Percentiles rank a stretch among this genome's conserved stretches.
These are phyloP conservation scores for Gadus macrocephalus DNA, from an alignment of 2,113 vertebrate species.

Conservation along the genomic window DNA sequence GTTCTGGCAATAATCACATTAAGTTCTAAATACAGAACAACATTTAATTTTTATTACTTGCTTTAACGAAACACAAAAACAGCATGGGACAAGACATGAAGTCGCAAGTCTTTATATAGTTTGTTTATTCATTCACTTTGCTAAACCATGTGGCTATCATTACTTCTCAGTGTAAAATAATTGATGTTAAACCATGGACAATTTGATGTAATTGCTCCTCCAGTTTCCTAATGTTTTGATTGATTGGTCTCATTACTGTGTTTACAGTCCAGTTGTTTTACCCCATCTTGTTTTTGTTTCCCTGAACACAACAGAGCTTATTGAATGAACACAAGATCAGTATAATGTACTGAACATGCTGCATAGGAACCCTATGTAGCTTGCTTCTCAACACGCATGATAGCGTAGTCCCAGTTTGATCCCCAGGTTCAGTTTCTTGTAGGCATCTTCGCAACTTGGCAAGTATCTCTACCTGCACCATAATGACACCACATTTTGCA, in stretches of 20 bases:
- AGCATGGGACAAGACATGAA: neutral
- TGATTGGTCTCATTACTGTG: conserved; percentile 54
- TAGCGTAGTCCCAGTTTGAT: too few species aligned
- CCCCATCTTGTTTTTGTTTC: conserved; percentile 21
- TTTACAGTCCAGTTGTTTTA: conserved; percentile 36
- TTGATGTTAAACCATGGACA: conserved; percentile 44
- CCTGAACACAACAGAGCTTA: conserved; percentile 11
- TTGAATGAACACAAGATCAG: too few species aligned
- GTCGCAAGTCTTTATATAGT: conserved; percentile 15
- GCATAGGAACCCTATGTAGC: too few species aligned
- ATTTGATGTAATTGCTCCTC: conserved; percentile 50
- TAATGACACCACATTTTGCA: too few species aligned
- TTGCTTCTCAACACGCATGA: too few species aligned
- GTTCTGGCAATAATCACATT: neutral
- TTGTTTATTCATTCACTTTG: conserved; percentile 26
- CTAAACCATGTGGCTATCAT: conserved; percentile 49
- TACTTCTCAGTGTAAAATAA: conserved; percentile 52
- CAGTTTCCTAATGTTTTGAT: conserved; percentile 52
- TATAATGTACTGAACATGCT: neutral
- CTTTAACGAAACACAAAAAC: neutral
- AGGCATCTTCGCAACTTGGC: too few species aligned
- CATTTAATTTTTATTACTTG: neutral
- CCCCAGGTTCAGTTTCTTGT: too few species aligned
- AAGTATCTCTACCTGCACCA: too few species aligned
- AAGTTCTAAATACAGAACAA: neutral